Conservation (phyloP, 2,797 vertebrate species). For the Parotocinclus haroldoi region DNA sequence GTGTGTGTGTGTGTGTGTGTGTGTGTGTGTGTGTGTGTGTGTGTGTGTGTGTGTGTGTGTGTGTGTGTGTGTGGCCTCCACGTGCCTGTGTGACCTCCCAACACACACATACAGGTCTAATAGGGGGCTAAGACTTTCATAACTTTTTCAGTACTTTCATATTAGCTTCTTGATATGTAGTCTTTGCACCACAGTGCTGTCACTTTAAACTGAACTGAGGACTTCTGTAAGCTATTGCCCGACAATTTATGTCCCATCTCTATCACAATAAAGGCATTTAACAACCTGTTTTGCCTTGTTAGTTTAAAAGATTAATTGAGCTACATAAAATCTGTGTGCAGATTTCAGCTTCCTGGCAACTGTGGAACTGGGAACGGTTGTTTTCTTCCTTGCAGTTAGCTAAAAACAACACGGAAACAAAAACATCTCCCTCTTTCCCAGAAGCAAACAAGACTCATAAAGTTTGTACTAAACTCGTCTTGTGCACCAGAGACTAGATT, state of each 20-base stretch:
- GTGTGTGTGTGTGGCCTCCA: too few relatives aligned
- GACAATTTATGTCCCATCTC: slow-evolving; percentile 20
- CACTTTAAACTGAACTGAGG: not conserved
- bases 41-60: too few relatives aligned
- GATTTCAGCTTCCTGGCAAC: slow-evolving; percentile 32
- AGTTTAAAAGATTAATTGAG: slow-evolving; percentile 30
- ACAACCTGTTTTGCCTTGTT: slow-evolving; percentile 21
- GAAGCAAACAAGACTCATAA: slow-evolving; percentile 9
- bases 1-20: too few relatives aligned
- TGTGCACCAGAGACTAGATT: slow-evolving; percentile 1
- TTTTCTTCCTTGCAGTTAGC: slow-evolving; percentile 12
- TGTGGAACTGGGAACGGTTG: too few relatives aligned
- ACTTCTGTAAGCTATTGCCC: too few relatives aligned
- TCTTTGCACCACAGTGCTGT: too few relatives aligned
- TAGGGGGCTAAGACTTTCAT: too few relatives aligned
- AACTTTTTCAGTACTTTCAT: too few relatives aligned
- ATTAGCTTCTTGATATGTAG: too few relatives aligned
- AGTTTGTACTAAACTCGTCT: slow-evolving; percentile 8
- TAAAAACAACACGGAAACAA: not conserved
- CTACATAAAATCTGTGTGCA: slow-evolving; percentile 36
- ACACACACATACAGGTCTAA: too few relatives aligned
- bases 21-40: too few relatives aligned
- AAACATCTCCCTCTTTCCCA: slow-evolving; percentile 2
- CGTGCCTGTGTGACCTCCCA: too few relatives aligned
- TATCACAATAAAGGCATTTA: slow-evolving; percentile 10